Evolutionary conservation across 2,888 invertebrate species (phyloP).

Genomic region (Lissocephala sabroskyi): DNA sequence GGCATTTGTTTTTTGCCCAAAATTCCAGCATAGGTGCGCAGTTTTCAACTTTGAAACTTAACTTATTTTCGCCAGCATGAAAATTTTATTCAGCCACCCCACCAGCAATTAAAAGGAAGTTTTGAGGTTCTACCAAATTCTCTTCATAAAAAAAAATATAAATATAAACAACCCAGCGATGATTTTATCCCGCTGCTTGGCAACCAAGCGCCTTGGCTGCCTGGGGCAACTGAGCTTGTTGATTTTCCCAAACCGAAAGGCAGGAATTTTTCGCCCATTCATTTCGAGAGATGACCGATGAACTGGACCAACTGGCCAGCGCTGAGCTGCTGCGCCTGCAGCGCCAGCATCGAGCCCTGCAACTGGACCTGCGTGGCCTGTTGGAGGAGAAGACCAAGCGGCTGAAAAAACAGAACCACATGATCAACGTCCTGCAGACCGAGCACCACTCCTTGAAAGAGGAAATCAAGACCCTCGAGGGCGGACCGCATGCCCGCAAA

Average conservation of each 20-base stretch:
- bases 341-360: constrained; percentile 74
- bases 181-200: neutral
- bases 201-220: neutral
- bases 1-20: too few relatives aligned
- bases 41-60: too few relatives aligned
- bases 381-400: constrained; percentile 68
- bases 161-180: too few relatives aligned
- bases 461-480: constrained; percentile 63
- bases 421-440: constrained; percentile 66
- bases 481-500: constrained; percentile 68
- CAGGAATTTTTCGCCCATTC: too few relatives aligned
- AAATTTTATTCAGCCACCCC: too few relatives aligned
- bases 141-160: too few relatives aligned
- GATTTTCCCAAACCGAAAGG: too few relatives aligned
- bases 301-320: constrained; percentile 85
- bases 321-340: constrained; percentile 83
- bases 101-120: too few relatives aligned
- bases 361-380: constrained; percentile 61
- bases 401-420: constrained; percentile 68
- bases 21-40: too few relatives aligned
- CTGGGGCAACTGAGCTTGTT: neutral
- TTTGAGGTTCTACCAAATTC: too few relatives aligned
- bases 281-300: too few relatives aligned
- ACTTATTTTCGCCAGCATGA: too few relatives aligned
- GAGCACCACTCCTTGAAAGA: constrained; percentile 66